A percentile compares a stretch with the other conserved stretches of the same genome.
These are phyloP conservation scores for Pedetes capensis DNA, from an alignment of 2,113 vertebrate species.

Conservation along the genomic window DNA sequence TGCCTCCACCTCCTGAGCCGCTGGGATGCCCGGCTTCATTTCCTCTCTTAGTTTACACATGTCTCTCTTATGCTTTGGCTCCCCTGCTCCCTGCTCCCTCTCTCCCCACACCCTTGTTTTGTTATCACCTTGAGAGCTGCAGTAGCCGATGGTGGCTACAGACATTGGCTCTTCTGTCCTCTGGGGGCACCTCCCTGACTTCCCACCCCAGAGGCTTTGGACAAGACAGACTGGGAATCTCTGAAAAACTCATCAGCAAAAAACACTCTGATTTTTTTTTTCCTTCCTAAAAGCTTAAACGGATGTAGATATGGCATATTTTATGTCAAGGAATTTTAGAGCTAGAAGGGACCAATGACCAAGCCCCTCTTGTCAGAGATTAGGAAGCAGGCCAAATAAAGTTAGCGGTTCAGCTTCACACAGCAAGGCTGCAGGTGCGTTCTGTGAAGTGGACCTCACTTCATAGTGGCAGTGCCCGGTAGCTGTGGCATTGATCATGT, in stretches of 20 bases:
- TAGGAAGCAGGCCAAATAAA: not conserved
- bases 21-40: too few species aligned
- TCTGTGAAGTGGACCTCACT: not conserved
- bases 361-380: not conserved
- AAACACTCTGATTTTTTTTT: not conserved
- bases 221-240: not conserved
- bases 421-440: not conserved
- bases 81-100: accelerated
- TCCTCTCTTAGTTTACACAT: not conserved
- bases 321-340: not conserved
- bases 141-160: not conserved
- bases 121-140: not conserved
- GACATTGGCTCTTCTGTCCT: not conserved
- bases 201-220: not conserved
- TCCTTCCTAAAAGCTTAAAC: not conserved
- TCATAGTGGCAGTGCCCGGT: not conserved
- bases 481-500: not conserved
- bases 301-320: not conserved
- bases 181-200: not conserved
- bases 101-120: not conserved
- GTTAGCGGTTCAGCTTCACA: not conserved
- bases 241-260: not conserved
- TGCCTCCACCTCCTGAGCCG: too few species aligned
- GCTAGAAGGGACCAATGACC: not conserved
- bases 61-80: not conserved